Evolutionary conservation across 2,888 invertebrate genomes (phyloP).

Genomic region (Odontothrips loti): DNA sequence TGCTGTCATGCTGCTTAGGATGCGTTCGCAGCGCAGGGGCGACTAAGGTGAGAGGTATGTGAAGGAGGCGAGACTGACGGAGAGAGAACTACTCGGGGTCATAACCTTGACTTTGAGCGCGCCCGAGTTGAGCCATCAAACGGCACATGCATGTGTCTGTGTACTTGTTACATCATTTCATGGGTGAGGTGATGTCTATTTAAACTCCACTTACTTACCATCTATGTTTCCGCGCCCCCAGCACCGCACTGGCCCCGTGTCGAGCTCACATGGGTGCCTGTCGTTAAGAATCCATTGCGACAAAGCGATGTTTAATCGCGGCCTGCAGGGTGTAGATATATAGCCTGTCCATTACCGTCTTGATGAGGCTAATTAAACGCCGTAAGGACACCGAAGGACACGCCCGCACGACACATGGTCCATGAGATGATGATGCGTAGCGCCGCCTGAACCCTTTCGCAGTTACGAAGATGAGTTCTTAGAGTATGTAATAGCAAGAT

Average conservation of each 20-base stretch:
- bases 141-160: too few species aligned
- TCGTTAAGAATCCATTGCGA: constrained; percentile 15
- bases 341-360: not conserved
- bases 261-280: not conserved
- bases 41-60: not conserved
- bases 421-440: not conserved
- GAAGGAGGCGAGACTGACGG: not conserved
- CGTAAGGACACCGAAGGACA: not conserved
- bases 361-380: constrained; percentile 18
- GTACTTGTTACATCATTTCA: not conserved
- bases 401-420: constrained; percentile 17
- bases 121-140: not conserved
- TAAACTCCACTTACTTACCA: not conserved
- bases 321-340: not conserved
- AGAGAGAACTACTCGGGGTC: not conserved
- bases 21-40: not conserved
- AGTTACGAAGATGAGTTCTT: too few species aligned
- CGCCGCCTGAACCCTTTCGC: not conserved
- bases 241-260: too few species aligned
- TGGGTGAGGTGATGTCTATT: not conserved
- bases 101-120: too few species aligned
- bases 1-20: too few species aligned
- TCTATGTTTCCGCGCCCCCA: too few species aligned
- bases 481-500: too few species aligned
- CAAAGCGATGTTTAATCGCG: constrained; percentile 13